phyloP scores from a whole-genome alignment of 2,797 vertebrate species.

The Eidolon dupreanum region DNA sequence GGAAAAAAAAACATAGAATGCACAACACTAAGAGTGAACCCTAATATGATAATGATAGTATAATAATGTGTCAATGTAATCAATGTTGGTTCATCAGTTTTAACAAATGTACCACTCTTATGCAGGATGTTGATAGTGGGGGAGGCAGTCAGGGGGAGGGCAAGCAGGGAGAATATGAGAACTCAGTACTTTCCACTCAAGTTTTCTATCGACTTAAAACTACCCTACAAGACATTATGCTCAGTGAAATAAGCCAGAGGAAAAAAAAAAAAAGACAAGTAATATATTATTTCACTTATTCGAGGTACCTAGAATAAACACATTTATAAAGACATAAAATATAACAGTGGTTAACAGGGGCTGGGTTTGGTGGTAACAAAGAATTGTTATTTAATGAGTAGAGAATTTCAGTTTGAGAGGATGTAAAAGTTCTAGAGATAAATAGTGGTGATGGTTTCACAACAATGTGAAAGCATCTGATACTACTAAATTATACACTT shows the following conservation, averaged over 20 bases:
- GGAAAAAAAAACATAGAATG: neutral
- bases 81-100: neutral
- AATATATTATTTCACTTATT: neutral
- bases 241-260: neutral
- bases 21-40: neutral
- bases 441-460: neutral
- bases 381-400: neutral
- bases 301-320: neutral
- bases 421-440: neutral
- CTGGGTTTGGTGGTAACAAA: neutral
- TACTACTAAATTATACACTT: neutral
- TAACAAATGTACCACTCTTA: neutral
- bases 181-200: neutral
- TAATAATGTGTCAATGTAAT: too few relatives aligned
- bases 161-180: neutral
- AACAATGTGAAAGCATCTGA: neutral
- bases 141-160: neutral
- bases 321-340: neutral
- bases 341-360: neutral
- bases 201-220: neutral
- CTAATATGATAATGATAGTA: neutral
- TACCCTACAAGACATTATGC: neutral
- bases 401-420: neutral
- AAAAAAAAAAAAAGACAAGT: neutral
- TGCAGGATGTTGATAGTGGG: neutral